Evolutionary conservation across 2,888 invertebrate species (phyloP).

Genomic region (Lycocerus yunnanus): DNA sequence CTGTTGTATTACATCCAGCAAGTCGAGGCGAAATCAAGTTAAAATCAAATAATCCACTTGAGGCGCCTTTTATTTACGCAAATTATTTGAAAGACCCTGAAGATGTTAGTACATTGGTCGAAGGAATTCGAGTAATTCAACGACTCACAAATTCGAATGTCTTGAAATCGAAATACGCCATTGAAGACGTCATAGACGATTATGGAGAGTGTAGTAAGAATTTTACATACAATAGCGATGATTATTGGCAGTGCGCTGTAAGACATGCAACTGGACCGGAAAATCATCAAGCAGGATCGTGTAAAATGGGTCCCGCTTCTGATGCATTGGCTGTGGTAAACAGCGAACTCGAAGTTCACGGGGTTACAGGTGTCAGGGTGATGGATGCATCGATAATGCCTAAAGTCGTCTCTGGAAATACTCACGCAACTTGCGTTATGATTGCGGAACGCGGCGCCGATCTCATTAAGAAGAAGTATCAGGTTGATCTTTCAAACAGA

Average conservation of each 20-base stretch:
- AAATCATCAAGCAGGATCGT: slow-evolving; percentile 82
- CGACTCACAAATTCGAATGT: slow-evolving; percentile 63
- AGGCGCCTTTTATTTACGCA: slow-evolving; percentile 74
- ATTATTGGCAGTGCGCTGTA: slow-evolving; percentile 78
- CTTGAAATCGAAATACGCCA: slow-evolving; percentile 63
- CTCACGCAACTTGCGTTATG: slow-evolving; percentile 53
- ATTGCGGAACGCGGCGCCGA: slow-evolving; percentile 54
- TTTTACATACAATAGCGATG: slow-evolving; percentile 61
- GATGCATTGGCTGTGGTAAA: slow-evolving; percentile 79
- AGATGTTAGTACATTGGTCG: slow-evolving; percentile 67
- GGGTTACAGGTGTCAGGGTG: slow-evolving; percentile 62
- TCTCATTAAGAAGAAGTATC: slow-evolving; percentile 49
- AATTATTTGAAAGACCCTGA: slow-evolving; percentile 74
- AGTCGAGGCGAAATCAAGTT: slow-evolving; percentile 69
- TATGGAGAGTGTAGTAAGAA: slow-evolving; percentile 58
- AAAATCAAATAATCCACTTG: slow-evolving; percentile 68
- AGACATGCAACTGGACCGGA: slow-evolving; percentile 75
- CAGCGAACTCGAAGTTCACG: slow-evolving; percentile 67
- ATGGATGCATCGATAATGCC: slow-evolving; percentile 58
- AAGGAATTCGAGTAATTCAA: slow-evolving; percentile 65
- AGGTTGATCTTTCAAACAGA: slow-evolving; percentile 20
- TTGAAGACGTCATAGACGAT: slow-evolving; percentile 57
- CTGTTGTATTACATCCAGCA: slow-evolving; percentile 68
- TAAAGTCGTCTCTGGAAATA: slow-evolving; percentile 51
- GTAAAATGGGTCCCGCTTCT: slow-evolving; percentile 76